Evolutionary conservation across 2,888 invertebrate species (phyloP).

Genomic region (Caprella mutica): DNA sequence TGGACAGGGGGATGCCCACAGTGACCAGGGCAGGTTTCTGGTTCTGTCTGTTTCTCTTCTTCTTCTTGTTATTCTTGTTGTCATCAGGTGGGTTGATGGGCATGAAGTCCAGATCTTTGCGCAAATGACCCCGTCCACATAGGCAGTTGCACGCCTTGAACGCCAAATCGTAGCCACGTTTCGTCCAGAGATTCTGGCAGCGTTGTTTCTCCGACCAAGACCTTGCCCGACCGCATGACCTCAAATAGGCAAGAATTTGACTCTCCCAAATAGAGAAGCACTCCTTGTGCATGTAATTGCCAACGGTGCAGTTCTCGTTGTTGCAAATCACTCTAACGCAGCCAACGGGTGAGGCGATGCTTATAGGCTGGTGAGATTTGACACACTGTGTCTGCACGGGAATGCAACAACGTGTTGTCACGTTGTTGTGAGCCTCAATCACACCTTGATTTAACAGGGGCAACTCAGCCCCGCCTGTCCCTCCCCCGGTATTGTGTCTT

Average conservation of each 20-base stretch:
- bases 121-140: constrained; percentile 81
- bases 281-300: constrained; percentile 88
- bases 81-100: constrained; percentile 49
- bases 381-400: constrained; percentile 27
- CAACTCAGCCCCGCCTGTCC: constrained; percentile 31
- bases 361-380: constrained; percentile 29
- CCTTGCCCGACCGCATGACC: constrained; percentile 78
- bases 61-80: constrained; percentile 49
- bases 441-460: constrained; percentile 33
- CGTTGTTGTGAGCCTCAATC: constrained; percentile 33
- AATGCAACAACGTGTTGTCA: constrained; percentile 31
- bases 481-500: constrained; percentile 33
- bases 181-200: constrained; percentile 91
- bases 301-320: constrained; percentile 78
- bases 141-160: constrained; percentile 90
- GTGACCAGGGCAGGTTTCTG: constrained; percentile 48
- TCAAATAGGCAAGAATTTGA: constrained; percentile 72
- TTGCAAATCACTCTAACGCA: constrained; percentile 63
- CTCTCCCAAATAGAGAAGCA: constrained; percentile 93
- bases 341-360: constrained; percentile 25
- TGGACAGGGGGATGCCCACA: constrained; percentile 14
- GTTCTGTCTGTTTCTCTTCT: constrained; percentile 56
- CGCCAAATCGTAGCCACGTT: constrained; percentile 91
- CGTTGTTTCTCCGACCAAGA: constrained; percentile 92
- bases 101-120: constrained; percentile 88